These are phyloP conservation scores for Xestia ashworthii DNA, from an alignment of 2,888 invertebrate species.

Conservation along the genomic window DNA sequence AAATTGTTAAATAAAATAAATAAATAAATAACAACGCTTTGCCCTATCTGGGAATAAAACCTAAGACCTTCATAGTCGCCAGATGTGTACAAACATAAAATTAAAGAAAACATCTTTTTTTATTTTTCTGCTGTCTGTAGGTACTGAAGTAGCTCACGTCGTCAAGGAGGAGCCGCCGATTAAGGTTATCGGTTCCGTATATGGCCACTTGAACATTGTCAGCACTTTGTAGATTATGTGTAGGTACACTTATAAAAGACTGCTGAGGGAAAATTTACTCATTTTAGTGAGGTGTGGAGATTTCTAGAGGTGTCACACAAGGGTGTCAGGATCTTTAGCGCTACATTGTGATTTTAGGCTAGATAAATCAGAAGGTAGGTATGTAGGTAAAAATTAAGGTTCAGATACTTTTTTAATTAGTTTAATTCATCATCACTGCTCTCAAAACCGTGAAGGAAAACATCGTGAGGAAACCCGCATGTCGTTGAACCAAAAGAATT, in stretches of 20 bases:
- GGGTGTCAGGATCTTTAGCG: not conserved
- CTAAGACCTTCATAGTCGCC: not conserved
- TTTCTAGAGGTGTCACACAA: not conserved
- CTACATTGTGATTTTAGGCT: not conserved
- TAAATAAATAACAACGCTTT: no score
- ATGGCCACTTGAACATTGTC: conserved; percentile 66
- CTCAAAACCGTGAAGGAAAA: no score
- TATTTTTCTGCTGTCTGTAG: conserved; percentile 38
- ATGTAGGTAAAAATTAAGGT: not conserved
- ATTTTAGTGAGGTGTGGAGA: conserved; percentile 17
- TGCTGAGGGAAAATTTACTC: conserved; percentile 21
- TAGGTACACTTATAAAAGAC: conserved; percentile 38
- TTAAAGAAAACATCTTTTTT: not conserved
- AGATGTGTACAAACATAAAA: not conserved
- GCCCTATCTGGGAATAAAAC: not conserved
- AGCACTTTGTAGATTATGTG: conserved; percentile 61
- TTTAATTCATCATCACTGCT: no score
- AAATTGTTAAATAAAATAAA: no score
- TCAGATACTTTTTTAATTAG: not conserved
- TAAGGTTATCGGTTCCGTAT: conserved; percentile 69
- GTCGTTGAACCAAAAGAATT: no score
- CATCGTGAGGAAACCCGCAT: no score
- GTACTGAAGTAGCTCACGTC: conserved; percentile 45
- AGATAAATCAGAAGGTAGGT: not conserved
- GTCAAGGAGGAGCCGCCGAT: conserved; percentile 64